These are phyloP conservation scores for Magallana nippona DNA, from an alignment of 2,888 invertebrate species.

Conservation along the genomic window DNA sequence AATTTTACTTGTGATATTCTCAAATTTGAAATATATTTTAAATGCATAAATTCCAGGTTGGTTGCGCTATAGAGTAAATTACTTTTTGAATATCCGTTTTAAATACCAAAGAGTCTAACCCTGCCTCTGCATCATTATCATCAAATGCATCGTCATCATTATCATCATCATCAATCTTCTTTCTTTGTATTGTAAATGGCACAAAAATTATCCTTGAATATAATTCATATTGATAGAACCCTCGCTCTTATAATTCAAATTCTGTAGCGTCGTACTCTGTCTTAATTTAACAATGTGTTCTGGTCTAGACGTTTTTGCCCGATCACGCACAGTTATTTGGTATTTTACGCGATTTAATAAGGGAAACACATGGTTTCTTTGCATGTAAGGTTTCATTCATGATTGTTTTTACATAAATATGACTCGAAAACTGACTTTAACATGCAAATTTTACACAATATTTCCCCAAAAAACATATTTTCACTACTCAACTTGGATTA, in stretches of 20 bases:
- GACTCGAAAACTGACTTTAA: too few species aligned
- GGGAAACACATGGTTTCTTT: not conserved
- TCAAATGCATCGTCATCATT: too few species aligned
- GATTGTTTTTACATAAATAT: not conserved
- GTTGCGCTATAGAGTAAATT: not conserved
- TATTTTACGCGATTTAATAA: not conserved
- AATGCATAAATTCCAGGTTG: too few species aligned
- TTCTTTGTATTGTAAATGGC: too few species aligned
- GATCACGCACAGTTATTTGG: not conserved
- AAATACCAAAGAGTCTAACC: not conserved
- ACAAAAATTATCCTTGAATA: too few species aligned
- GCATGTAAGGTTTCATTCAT: not conserved
- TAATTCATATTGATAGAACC: too few species aligned
- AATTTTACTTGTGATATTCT: too few species aligned
- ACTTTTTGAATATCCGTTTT: not conserved
- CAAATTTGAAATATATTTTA: too few species aligned
- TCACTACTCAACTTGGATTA: too few species aligned
- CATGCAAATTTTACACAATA: too few species aligned
- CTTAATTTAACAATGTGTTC: not conserved
- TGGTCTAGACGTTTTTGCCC: conserved; percentile 13
- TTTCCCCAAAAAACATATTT: too few species aligned
- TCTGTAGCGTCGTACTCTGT: not conserved
- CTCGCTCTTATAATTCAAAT: not conserved
- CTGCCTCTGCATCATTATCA: not conserved
- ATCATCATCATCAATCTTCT: too few species aligned